Percentiles rank a stretch among this genome's conserved stretches.
phyloP scores from a whole-genome alignment of 2,797 vertebrate species.

The Amniataba percoides region DNA sequence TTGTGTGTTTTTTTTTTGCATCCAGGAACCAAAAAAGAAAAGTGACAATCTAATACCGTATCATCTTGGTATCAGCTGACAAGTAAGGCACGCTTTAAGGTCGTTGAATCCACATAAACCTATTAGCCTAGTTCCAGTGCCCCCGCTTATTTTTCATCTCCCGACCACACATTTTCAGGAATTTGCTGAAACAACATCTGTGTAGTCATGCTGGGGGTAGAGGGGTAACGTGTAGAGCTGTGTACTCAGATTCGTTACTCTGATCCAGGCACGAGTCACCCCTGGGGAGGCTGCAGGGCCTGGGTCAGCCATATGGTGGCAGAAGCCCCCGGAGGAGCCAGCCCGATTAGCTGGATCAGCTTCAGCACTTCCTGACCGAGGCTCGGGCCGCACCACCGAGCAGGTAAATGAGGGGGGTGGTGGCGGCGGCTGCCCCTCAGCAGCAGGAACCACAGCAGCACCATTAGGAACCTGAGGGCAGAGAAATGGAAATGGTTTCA shows the following conservation, averaged over 20 bases:
- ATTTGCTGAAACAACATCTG: constrained; percentile 91
- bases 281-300: constrained; percentile 90
- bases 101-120: constrained; percentile 61
- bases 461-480: constrained; percentile 77
- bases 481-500: constrained; percentile 84
- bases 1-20: neutral
- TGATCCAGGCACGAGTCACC: constrained; percentile 86
- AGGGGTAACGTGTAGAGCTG: constrained; percentile 80
- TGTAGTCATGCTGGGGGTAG: constrained; percentile 86
- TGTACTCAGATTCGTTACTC: constrained; percentile 85
- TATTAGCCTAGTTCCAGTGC: constrained; percentile 31
- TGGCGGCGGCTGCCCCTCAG: constrained; percentile 69
- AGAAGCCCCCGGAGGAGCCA: constrained; percentile 91
- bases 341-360: constrained; percentile 91
- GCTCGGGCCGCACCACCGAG: constrained; percentile 80
- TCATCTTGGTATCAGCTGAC: constrained; percentile 10
- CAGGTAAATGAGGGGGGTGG: constrained; percentile 72
- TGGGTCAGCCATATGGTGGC: constrained; percentile 95
- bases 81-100: constrained; percentile 31
- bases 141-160: constrained; percentile 25
- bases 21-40: constrained; percentile 7
- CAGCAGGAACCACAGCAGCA: constrained; percentile 76
- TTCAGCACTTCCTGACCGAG: constrained; percentile 86
- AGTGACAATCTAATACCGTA: neutral
- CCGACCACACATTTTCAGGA: constrained; percentile 81